A percentile compares a stretch with the other conserved stretches of the same genome.
These are phyloP conservation scores for Spatulosminthurus flaviceps DNA, from an alignment of 2,888 invertebrate species.

Conservation along the genomic window DNA sequence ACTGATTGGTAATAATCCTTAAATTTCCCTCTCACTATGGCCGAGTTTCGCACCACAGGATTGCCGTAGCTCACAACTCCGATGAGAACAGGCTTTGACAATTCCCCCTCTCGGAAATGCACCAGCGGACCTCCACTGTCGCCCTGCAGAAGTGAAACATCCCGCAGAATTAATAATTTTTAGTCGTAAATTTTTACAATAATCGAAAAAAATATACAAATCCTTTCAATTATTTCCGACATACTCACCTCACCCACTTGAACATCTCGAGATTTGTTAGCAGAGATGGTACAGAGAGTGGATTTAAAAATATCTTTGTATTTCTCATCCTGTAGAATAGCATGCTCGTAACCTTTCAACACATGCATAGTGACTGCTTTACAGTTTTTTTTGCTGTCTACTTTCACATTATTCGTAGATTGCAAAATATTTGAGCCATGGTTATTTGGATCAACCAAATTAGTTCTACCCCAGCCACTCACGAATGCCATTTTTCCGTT, in stretches of 20 bases:
- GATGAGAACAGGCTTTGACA: slow-evolving; percentile 49
- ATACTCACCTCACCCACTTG: neutral
- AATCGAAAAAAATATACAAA: too few species aligned
- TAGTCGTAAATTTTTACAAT: too few species aligned
- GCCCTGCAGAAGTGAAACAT: slow-evolving; percentile 38
- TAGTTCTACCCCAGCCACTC: slow-evolving; percentile 31
- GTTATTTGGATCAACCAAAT: neutral
- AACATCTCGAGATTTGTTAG: slow-evolving; percentile 37
- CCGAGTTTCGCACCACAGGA: neutral
- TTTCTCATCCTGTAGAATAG: slow-evolving; percentile 48
- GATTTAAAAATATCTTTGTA: slow-evolving; percentile 55
- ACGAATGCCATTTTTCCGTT: slow-evolving; percentile 49
- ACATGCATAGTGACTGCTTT: slow-evolving; percentile 40
- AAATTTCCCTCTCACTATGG: slow-evolving; percentile 26
- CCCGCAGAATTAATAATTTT: too few species aligned
- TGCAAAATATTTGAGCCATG: slow-evolving; percentile 52
- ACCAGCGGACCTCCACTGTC: slow-evolving; percentile 58
- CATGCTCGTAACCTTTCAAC: slow-evolving; percentile 27
- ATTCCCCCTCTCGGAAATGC: neutral
- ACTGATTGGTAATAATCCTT: slow-evolving; percentile 59
- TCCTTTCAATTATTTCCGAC: neutral
- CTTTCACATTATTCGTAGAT: slow-evolving; percentile 48
- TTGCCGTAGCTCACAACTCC: slow-evolving; percentile 58
- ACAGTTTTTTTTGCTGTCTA: slow-evolving; percentile 54
- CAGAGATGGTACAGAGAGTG: slow-evolving; percentile 54